These are phyloP conservation scores for Ceyx cyanopectus DNA, from an alignment of 2,113 vertebrate species.

Conservation along the genomic window DNA sequence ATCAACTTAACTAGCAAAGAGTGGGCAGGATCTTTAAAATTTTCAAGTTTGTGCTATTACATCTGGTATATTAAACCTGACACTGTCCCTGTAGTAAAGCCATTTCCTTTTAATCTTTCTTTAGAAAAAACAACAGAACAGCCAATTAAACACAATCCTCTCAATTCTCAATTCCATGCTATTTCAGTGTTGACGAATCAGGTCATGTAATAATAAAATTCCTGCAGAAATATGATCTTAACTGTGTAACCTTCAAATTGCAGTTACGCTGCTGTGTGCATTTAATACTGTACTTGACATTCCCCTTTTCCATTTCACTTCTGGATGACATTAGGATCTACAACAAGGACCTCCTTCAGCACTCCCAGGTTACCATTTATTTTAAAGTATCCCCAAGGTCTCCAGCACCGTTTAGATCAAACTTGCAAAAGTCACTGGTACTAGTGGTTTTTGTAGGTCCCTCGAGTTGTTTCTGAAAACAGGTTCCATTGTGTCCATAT, in stretches of 20 bases:
- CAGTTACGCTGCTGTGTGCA: background rate
- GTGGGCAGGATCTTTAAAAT: background rate
- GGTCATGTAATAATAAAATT: slow-evolving; percentile 44
- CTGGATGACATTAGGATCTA: slow-evolving; percentile 39
- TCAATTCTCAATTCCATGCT: slow-evolving; percentile 20
- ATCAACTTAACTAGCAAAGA: background rate
- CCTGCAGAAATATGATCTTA: slow-evolving; percentile 46
- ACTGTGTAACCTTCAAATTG: slow-evolving; percentile 15
- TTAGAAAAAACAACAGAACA: slow-evolving; percentile 24
- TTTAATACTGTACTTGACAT: slow-evolving; percentile 35
- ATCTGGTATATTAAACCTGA: slow-evolving; percentile 28
- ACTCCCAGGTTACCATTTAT: slow-evolving; percentile 39
- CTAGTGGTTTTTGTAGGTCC: background rate
- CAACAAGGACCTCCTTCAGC: slow-evolving; percentile 56
- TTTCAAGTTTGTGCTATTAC: background rate
- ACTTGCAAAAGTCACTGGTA: slow-evolving; percentile 31
- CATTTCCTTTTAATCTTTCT: slow-evolving; percentile 32
- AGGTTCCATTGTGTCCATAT: slow-evolving; percentile 46
- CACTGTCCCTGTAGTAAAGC: background rate
- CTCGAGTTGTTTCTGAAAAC: slow-evolving; percentile 43
- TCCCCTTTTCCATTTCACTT: slow-evolving; percentile 51
- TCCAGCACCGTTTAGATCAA: background rate
- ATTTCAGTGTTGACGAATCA: slow-evolving; percentile 5
- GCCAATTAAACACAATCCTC: slow-evolving; percentile 40
- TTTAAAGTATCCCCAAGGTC: slow-evolving; percentile 51